Evolutionary conservation across 2,113 vertebrate genomes (phyloP), one percentile per base, ranked within the genome.

Genomic region (Lamprologus speciosus): DNA sequence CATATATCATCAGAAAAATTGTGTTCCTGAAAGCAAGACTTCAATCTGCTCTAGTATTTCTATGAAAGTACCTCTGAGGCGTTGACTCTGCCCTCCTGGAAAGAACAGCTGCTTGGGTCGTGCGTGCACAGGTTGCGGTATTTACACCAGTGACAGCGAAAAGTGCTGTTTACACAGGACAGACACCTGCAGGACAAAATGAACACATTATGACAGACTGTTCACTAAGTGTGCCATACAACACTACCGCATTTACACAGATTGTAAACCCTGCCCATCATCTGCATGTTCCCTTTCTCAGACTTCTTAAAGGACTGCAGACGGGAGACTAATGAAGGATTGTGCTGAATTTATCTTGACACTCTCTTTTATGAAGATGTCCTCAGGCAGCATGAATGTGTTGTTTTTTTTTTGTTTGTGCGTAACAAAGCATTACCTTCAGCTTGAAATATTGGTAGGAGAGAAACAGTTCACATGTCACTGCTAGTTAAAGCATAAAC

Each of bases 71-170:
- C 98, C 98, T 99, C 98, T 1, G 98, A 98, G 84, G 97, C 47
- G 42, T 99, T 99, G 96, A 99, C 98, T 50, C 98, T 95, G 28
- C 98, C 98, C 89, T 99, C 98, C 94, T 98, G 98, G 92, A 99
- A 99, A 23, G 98, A 99, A 88, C 98, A 99, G 78, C 97, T 98
- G 93, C 96, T 97, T 37, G 98, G 98, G 92, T 99, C 97, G 1
- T 99, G 98, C 5, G 98, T 99, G 92, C 98, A 99, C 57, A 98
- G 96, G 95, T 98, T 98, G 17, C 98, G 96, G 91, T 99, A 99
- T 96, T 99, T 99, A 96, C 98, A 99, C 98, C 98, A 99, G 87
- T 99, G 98, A 94, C 98, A 99, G 89, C 95, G 98, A 94, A 99
- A 99, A 9, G 97, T 97, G 35, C 98, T 99, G 95, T 97, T 99